phyloP scores from a whole-genome alignment of 2,113 vertebrate species.

The Protomyctophum bolini region DNA sequence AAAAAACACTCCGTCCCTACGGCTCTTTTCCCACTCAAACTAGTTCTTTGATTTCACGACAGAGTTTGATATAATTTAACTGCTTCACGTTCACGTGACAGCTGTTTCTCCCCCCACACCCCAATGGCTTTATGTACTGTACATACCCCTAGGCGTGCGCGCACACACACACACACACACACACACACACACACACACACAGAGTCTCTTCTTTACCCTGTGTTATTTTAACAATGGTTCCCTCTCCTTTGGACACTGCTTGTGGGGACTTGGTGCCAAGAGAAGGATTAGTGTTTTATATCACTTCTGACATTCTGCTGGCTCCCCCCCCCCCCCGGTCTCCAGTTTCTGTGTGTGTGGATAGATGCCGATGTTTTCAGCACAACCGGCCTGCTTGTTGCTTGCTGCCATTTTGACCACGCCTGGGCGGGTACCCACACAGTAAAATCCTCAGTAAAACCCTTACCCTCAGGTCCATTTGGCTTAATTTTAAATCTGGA shows the following conservation, averaged over 20 bases:
- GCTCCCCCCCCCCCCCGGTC: slow-evolving; percentile 51
- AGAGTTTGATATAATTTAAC: slow-evolving; percentile 67
- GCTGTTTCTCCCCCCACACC: slow-evolving; percentile 63
- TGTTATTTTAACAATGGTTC: slow-evolving; percentile 75
- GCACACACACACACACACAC: slow-evolving; percentile 42
- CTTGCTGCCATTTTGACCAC: slow-evolving; percentile 11
- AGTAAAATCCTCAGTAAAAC: too few relatives aligned
- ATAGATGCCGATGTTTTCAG: slow-evolving; percentile 46
- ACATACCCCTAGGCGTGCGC: neutral
- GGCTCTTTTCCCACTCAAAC: slow-evolving; percentile 18
- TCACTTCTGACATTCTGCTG: slow-evolving; percentile 74
- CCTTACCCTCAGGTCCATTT: too few relatives aligned
- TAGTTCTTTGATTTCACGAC: slow-evolving; percentile 55
- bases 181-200: slow-evolving; percentile 35
- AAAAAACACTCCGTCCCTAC: slow-evolving; percentile 8
- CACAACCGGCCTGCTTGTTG: slow-evolving; percentile 48
- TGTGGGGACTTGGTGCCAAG: slow-evolving; percentile 61
- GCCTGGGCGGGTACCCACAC: neutral
- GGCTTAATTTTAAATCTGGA: too few relatives aligned
- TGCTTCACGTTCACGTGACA: slow-evolving; percentile 71
- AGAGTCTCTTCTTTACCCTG: slow-evolving; percentile 52
- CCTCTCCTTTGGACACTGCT: slow-evolving; percentile 38
- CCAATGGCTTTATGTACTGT: slow-evolving; percentile 38
- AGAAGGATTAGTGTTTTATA: slow-evolving; percentile 77
- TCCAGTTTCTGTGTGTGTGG: slow-evolving; percentile 52